Conservation (phyloP, 2,888 invertebrate species). For the Nephrocerus scutellatus region DNA sequence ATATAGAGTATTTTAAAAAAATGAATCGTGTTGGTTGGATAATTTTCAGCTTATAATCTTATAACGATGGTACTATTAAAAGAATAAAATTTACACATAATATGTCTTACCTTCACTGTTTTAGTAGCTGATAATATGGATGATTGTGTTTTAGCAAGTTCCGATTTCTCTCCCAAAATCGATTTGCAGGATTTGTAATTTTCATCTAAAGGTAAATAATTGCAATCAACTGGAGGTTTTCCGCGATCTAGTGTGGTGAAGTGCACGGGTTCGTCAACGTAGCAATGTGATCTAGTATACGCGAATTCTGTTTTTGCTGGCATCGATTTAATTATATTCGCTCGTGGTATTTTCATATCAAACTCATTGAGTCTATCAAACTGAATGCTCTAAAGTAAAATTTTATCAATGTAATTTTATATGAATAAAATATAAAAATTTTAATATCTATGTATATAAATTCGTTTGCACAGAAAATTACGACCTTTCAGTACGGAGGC, state of each 20-base stretch:
- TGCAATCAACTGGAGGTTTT: conserved; percentile 29
- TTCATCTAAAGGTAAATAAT: conserved; percentile 35
- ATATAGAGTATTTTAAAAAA: too few species aligned
- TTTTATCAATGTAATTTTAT: too few species aligned
- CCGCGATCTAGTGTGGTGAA: conserved; percentile 35
- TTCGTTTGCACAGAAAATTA: too few species aligned
- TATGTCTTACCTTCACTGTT: conserved; percentile 29
- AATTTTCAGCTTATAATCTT: too few species aligned
- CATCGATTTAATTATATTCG: conserved; percentile 25
- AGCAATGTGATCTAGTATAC: conserved; percentile 29
- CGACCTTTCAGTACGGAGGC: too few species aligned
- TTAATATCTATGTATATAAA: too few species aligned
- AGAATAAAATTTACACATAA: too few species aligned
- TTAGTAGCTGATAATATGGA: conserved; percentile 26
- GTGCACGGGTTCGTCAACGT: conserved; percentile 35
- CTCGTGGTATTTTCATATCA: conserved; percentile 31
- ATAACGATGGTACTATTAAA: too few species aligned
- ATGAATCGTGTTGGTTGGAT: too few species aligned
- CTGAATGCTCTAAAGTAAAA: conserved; percentile 28
- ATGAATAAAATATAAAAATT: too few species aligned
- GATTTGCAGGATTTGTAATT: conserved; percentile 37
- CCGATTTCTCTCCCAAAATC: conserved; percentile 31
- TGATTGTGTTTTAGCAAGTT: conserved; percentile 26
- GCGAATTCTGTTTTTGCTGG: conserved; percentile 29
- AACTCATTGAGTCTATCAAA: conserved; percentile 30